These are phyloP conservation scores for Stomorhina lunata DNA, from an alignment of 2,888 invertebrate genomes.

Conservation along the genomic window DNA sequence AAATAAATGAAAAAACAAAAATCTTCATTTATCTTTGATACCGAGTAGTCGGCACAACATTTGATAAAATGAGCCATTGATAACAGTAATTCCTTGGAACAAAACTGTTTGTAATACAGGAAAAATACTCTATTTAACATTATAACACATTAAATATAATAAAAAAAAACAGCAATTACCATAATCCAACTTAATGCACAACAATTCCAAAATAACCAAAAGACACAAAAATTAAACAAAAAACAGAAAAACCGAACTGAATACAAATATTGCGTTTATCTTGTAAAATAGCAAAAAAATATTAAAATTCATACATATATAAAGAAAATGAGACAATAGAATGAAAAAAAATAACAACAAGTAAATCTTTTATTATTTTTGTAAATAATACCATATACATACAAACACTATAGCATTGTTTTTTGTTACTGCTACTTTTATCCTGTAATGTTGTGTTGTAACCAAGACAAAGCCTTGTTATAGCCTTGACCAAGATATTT, in stretches of 20 bases:
- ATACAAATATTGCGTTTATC: slow-evolving; percentile 34
- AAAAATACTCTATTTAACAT: slow-evolving; percentile 69
- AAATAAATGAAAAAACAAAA: neutral
- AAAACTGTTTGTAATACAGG: slow-evolving; percentile 52
- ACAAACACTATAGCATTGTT: neutral
- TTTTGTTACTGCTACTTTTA: neutral
- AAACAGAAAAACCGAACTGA: neutral
- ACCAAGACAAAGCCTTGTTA: slow-evolving; percentile 35
- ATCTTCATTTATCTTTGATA: neutral
- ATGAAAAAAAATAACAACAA: neutral
- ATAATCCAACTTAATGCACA: slow-evolving; percentile 62
- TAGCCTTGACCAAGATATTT: slow-evolving; percentile 54
- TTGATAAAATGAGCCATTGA: slow-evolving; percentile 38
- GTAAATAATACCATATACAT: slow-evolving; percentile 8
- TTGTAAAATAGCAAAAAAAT: neutral
- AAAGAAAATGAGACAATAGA: neutral
- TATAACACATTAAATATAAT: slow-evolving; percentile 53
- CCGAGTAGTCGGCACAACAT: too few relatives aligned
- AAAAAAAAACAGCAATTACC: slow-evolving; percentile 60
- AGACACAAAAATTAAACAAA: slow-evolving; percentile 7
- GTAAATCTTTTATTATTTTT: slow-evolving; percentile 13
- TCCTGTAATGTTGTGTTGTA: slow-evolving; percentile 20
- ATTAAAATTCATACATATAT: too few relatives aligned
- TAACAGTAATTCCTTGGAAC: slow-evolving; percentile 35
- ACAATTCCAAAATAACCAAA: slow-evolving; percentile 32